These are phyloP conservation scores for Mastacembelus armatus DNA, from an alignment of 2,797 vertebrate species.

Conservation along the genomic window DNA sequence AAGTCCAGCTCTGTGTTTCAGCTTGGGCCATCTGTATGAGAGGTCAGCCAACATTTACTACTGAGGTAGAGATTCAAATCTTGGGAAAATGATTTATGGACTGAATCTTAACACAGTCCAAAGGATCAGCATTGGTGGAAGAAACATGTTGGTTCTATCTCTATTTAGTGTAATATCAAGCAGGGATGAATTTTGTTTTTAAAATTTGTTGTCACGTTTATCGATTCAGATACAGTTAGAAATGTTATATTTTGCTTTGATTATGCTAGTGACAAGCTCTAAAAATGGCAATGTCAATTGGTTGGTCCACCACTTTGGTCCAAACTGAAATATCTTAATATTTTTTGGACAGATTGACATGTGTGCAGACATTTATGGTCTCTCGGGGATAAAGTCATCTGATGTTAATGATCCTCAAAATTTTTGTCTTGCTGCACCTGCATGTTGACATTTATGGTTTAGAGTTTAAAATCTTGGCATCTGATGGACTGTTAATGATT, in stretches of 20 bases:
- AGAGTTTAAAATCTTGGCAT: not conserved
- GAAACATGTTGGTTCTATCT: constrained; percentile 14
- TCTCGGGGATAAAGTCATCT: not conserved
- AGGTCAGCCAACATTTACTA: constrained; percentile 69
- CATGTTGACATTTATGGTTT: not conserved
- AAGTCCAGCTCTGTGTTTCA: constrained; percentile 69
- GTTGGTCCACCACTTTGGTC: not conserved
- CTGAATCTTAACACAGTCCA: constrained; percentile 45
- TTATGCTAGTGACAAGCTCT: not conserved
- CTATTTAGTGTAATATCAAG: constrained; percentile 27
- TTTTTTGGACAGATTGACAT: not conserved
- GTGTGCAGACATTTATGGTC: not conserved
- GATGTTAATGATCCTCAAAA: not conserved
- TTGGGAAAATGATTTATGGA: constrained; percentile 57
- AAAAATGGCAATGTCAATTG: not conserved
- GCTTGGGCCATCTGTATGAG: constrained; percentile 69
- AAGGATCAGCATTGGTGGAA: constrained; percentile 46
- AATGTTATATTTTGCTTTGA: constrained; percentile 1
- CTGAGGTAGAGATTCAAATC: constrained; percentile 52
- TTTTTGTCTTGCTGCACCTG: not conserved
- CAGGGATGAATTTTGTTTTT: constrained; percentile 5
- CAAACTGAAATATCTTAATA: not conserved
- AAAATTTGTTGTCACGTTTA: constrained; percentile 3
- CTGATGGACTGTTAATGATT: not conserved
- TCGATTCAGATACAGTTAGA: not conserved